Evolutionary conservation across 2,797 vertebrate genomes (phyloP).

Genomic region (Smutsia temminckii): DNA sequence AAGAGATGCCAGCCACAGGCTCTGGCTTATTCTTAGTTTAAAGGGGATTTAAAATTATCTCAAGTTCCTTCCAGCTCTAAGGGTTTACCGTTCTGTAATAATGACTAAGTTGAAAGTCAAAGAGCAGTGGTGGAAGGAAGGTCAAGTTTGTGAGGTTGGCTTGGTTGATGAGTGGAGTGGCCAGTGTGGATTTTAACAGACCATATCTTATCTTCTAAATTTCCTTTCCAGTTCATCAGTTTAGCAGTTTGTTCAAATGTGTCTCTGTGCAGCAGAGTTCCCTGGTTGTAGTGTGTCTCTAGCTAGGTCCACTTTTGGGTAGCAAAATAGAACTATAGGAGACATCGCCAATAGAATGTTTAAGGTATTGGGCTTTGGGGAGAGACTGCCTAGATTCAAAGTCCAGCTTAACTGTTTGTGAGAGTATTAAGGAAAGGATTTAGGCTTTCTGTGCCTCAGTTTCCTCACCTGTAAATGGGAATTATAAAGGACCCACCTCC

Average conservation of each 20-base stretch:
- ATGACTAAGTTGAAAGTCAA: background rate
- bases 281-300: background rate
- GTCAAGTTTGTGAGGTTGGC: background rate
- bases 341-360: no score
- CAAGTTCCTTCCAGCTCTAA: background rate
- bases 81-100: background rate
- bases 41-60: slow-evolving; percentile 37
- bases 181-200: background rate
- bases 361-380: background rate
- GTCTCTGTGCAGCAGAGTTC: background rate
- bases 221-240: accelerated
- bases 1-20: background rate
- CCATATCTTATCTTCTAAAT: background rate
- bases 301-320: background rate
- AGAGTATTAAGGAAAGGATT: background rate
- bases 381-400: background rate
- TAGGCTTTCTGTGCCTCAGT: background rate
- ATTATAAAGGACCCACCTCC: background rate
- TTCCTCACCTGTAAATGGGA: background rate
- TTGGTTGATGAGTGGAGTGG: background rate
- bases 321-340: background rate
- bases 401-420: background rate
- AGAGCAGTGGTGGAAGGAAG: background rate
- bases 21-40: background rate
- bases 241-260: accelerated